Base-by-base conservation (phyloP, 2,888 invertebrate genomes). In the Chymomyza fuscimana region DNA sequence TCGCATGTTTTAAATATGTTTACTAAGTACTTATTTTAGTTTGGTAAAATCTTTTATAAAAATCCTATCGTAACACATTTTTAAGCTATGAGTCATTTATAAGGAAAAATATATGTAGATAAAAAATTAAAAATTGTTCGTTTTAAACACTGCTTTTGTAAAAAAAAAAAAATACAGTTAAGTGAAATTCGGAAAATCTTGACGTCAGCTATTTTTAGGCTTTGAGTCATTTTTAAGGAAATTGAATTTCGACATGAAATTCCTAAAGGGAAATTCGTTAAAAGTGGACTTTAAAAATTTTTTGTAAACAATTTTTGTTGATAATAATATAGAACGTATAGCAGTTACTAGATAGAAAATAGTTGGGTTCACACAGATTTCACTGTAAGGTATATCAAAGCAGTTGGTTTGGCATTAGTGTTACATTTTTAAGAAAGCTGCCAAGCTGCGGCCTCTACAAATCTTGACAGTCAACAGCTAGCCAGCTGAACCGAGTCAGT, bases 341-440 rank as follows among this genome's bases (percentile, higher is more conserved):
- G 4, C 1, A 32, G 6, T 32, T 32, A 32, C 5, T 32, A 7
- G 32, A 5, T 32, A 9, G 9, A 32, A 32, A 7, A 32, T 7
- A 32, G 32, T 32, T 32, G 3, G 1, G 4, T 12, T 15, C 40
- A 46, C 6, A 7, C 40, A 46, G 40, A 12, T 4, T 46, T 12
- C 40, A 46, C 40, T 46, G 40, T 46, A 46, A 46, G 5, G 7
- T 9, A 36, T 36, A 4, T 36, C 15, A 61, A 36, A 61, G 40
- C 5, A 36, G 67, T 67, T 36, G 54, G 51, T 63, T 73, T 69
- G 58, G 82, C 84, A 84, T 84, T 84, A 84, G 79, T 81, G 82
- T 81, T 83, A 84, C 86, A 84, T 82, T 83, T 84, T 77, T 76
- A 75, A 69, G 75, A 67, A 72, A 58, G 58, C 40, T 32, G 22